Base-by-base conservation (phyloP, 2,113 vertebrate species). In the Abramis brama region DNA sequence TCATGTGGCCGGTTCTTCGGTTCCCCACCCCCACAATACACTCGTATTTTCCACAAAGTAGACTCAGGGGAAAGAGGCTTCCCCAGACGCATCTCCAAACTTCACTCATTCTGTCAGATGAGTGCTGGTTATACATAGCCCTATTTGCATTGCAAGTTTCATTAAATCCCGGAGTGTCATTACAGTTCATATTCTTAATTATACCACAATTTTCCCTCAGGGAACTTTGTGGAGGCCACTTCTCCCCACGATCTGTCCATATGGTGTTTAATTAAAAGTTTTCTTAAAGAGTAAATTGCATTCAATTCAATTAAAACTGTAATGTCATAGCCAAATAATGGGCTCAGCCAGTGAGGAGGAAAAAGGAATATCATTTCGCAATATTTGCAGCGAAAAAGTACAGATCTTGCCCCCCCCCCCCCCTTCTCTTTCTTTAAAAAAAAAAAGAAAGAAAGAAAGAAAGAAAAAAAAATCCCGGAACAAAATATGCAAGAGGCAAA, bases 221-320 rank as follows among this genome's bases (percentile, higher is more conserved):
- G 95, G 94, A 95, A 95, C 91, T 93, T 92, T 89, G 92, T 59
- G 90, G 92, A 94, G 95, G 93, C 95, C 93, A 95, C 93, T 92
- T 94, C 93, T 93, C 93, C 93, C 92, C 87, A 92, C 94, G 93
- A 93, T 94, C 93, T 94, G 93, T 94, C 94, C 94, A 94, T 94
- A 95, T 95, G 94, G 94, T 92, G 94, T 94, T 95, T 95, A 94
- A 96, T 96, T 96, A 96, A 96, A 96, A 96, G 93, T 95, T 96
- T 96, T 95, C 93, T 94, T 95, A 93, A 90, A 94, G 94, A 95
- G 95, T 95, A 96, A 94, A 96, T 95, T 94, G 93, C 93, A 94
- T 95, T 95, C 93, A 94, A 95, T 96, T 96, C 93, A 95, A 95
- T 95, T 95, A 95, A 95, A 95, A 94, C 91, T 94, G 93, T 95